phyloP scores from a whole-genome alignment of 1,140 invertebrate genomes.

The Plutomurus gul region DNA sequence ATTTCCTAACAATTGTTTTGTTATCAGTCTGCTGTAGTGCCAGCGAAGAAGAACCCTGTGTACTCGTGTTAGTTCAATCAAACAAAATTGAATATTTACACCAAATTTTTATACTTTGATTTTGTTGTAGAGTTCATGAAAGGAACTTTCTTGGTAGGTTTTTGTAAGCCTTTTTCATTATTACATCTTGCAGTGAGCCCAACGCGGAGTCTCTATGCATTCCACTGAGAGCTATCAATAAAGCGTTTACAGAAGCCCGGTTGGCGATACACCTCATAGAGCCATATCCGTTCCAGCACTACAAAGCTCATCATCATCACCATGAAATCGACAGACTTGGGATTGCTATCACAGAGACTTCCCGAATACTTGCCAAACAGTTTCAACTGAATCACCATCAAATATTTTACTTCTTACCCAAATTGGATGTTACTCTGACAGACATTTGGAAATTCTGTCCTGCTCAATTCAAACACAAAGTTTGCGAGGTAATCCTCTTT shows the following conservation, averaged over 20 bases:
- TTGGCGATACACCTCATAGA: not conserved
- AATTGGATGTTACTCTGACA: constrained; percentile 39
- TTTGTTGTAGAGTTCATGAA: too few species aligned
- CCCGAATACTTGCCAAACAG: constrained; percentile 38
- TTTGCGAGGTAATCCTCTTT: constrained; percentile 35
- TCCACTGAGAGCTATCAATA: constrained; percentile 38
- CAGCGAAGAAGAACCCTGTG: too few species aligned
- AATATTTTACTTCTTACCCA: constrained; percentile 37
- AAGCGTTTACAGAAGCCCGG: constrained; percentile 42
- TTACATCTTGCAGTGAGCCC: not conserved
- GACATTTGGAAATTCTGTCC: constrained; percentile 50
- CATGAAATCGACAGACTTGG: constrained; percentile 44
- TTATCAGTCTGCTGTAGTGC: too few species aligned
- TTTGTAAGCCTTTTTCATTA: not conserved
- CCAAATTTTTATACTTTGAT: too few species aligned
- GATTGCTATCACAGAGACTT: constrained; percentile 35
- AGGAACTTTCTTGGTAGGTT: too few species aligned
- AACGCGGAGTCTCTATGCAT: constrained; percentile 32
- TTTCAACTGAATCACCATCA: constrained; percentile 39
- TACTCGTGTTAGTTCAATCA: too few species aligned
- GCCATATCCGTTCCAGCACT: constrained; percentile 9
- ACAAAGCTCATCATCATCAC: constrained; percentile 27
- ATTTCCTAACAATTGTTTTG: too few species aligned
- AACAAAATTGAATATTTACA: too few species aligned
- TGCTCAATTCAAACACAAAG: constrained; percentile 24